phyloP scores from a whole-genome alignment of 2,888 invertebrate genomes.

The Drosophila anceps region DNA sequence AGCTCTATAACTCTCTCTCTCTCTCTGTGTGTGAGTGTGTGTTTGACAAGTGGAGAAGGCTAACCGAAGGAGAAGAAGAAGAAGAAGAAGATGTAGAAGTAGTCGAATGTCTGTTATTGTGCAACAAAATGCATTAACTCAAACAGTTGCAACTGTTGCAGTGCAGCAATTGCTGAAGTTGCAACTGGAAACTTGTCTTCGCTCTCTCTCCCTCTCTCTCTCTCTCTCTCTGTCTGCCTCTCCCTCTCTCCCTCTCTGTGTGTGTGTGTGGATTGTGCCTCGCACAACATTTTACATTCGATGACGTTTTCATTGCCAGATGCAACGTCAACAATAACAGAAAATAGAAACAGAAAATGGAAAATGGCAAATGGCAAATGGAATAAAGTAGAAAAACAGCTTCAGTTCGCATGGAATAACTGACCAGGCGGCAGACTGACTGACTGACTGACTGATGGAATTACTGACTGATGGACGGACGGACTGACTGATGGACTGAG shows the following conservation, averaged over 20 bases:
- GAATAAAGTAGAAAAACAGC: conserved; percentile 46
- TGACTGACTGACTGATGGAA: conserved; percentile 21
- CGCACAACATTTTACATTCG: conserved; percentile 74
- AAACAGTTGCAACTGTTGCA: conserved; percentile 40
- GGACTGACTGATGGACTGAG: conserved; percentile 5
- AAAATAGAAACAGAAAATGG: conserved; percentile 47
- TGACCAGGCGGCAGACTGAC: conserved; percentile 36
- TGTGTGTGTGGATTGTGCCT: conserved; percentile 50
- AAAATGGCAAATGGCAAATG: conserved; percentile 25
- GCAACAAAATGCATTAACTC: conserved; percentile 72
- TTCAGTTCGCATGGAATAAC: conserved; percentile 46
- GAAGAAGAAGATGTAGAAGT: conserved; percentile 11
- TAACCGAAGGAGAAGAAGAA: conserved; percentile 20
- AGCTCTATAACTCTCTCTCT: no score
- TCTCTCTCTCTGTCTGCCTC: neutral
- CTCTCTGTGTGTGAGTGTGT: neutral
- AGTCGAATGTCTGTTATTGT: conserved; percentile 44
- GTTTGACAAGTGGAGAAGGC: conserved; percentile 5
- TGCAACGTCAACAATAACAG: conserved; percentile 78
- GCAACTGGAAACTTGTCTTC: conserved; percentile 24
- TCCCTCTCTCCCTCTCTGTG: neutral
- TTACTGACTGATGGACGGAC: neutral
- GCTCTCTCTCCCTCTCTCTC: conserved; percentile 2
- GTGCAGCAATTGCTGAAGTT: conserved; percentile 32
- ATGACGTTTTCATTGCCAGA: conserved; percentile 78